Evolutionary conservation across 2,888 invertebrate genomes (phyloP), one percentile per base, ranked within the genome.

Genomic region (Lasioglossum marginatum): DNA sequence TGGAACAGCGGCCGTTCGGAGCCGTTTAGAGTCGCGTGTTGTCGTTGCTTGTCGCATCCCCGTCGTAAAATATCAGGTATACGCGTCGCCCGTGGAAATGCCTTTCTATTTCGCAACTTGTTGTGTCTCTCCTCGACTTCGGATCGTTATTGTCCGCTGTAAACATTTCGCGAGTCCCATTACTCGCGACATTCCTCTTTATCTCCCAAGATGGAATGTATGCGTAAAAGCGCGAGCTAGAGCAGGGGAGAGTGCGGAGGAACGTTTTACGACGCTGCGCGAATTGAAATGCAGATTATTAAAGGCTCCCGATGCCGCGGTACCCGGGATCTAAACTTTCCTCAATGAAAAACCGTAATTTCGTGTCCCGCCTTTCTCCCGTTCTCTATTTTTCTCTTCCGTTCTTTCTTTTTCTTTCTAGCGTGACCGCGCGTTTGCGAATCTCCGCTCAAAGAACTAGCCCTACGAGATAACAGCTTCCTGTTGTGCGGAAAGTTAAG

Each of bases 101-200:
- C 68, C 68, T 68, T 68, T 68, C 37, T 68, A 68, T 68, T 68
- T 68, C 68, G 68, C 68, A 68, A 68, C 23, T 68, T 68, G 68
- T 68, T 68, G 68, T 68, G 37, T 68, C 68, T 34, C 34, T 34
- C 34, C 66, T 37, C 34, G 68, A 68, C 68, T 40, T 12, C 34
- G 37, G 68, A 68, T 68, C 68, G 68, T 68, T 68, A 68, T 68
- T 68, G 68, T 68, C 12, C 68, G 68, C 37, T 37, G 68, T 68
- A 68, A 68, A 68, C 68, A 68, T 68, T 68, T 68, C 68, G 68
- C 68, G 68, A 68, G 68, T 4, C 37, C 68, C 68, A 37, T 68
- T 68, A 68, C 68, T 68, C 68, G 68, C n/a, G 68, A 68, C 68
- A 68, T 68, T 68, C 68, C 37, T 68, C 68, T 68, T 68, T 68